Evolutionary conservation across 2,888 invertebrate species (phyloP).

Genomic region (Cryptocheilus praepositus): DNA sequence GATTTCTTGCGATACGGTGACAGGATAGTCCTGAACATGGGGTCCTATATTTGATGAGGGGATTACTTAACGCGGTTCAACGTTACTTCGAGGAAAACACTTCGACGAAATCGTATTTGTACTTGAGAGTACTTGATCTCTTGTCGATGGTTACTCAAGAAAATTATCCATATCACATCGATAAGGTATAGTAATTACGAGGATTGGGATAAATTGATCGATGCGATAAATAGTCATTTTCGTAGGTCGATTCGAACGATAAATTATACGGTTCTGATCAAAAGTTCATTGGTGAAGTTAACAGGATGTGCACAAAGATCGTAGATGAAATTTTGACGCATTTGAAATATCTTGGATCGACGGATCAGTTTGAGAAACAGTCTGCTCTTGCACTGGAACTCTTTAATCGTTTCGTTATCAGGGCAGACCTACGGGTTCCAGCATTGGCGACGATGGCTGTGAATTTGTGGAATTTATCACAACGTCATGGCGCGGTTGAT

Average conservation of each 20-base stretch:
- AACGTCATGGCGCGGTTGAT: constrained; percentile 80
- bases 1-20: constrained; percentile 14
- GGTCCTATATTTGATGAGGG: constrained; percentile 87
- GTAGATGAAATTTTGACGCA: constrained; percentile 86
- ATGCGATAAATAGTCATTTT: constrained; percentile 18
- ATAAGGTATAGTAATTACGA: constrained; percentile 73
- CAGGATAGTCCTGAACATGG: constrained; percentile 93
- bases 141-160: constrained; percentile 88
- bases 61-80: constrained; percentile 88
- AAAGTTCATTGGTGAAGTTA: constrained; percentile 88
- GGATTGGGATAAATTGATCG: constrained; percentile 5
- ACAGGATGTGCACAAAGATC: constrained; percentile 85
- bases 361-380: constrained; percentile 82
- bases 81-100: constrained; percentile 83
- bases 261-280: constrained; percentile 92
- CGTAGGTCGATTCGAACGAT: constrained; percentile 93
- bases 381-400: constrained; percentile 85
- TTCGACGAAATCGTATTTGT: constrained; percentile 81
- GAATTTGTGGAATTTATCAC: constrained; percentile 89
- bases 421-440: constrained; percentile 80
- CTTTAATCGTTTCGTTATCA: constrained; percentile 81
- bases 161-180: constrained; percentile 89
- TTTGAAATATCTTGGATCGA: constrained; percentile 80
- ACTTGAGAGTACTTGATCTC: constrained; percentile 86
- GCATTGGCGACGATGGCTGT: constrained; percentile 82